Base-by-base conservation (phyloP, 2,113 vertebrate species). In the Fulmarus glacialis region DNA sequence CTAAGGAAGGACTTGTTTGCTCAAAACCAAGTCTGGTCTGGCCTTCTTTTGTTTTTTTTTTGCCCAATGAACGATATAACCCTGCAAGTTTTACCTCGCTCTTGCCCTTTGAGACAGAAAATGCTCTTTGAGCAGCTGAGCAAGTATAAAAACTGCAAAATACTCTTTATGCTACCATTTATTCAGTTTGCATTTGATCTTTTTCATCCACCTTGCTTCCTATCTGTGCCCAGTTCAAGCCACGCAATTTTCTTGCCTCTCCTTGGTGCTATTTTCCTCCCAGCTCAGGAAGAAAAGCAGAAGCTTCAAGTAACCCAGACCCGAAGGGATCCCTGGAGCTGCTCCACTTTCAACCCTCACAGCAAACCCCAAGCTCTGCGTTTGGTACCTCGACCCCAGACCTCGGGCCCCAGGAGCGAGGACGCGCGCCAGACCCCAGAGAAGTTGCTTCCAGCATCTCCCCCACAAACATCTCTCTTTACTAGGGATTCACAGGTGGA, bases 401-500 rank as follows among this genome's bases (percentile, higher is more conserved):
- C 3, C 12, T 4, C 1, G 0, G 0, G 1, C 2, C 43, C 29
- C 2, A 11, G 45, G 45, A 40, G 32, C 2, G 0, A 30, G 5
- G 38, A 12, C 43, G 29, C 38, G 3, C 11, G 3, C 36, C 72
- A 32, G 27, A 68, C 1, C 16, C 16, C 15, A 2, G 1, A 27
- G 40, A 21, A 52, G 26, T 4, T 36, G 23, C 3, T 48, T 11
- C 60, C 83, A 87, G 71, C 32, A 13, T 8, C 17, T 83, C 53
- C 53, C 12, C 74, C n/a, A 15, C 47, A 48, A 66, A 36, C 17
- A 5, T 1, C 24, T 55, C 63, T n/a, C 36, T 6, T 13, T 30
- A 0, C 6, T 19, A 22, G 30, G 40, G 32, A 45, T 24, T 75
- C 50, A 6, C 36, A 66, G 66, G 74, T 82, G 48, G 71, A 59